phyloP scores from a whole-genome alignment of 2,888 invertebrate species.

The Chironomus tentans region DNA sequence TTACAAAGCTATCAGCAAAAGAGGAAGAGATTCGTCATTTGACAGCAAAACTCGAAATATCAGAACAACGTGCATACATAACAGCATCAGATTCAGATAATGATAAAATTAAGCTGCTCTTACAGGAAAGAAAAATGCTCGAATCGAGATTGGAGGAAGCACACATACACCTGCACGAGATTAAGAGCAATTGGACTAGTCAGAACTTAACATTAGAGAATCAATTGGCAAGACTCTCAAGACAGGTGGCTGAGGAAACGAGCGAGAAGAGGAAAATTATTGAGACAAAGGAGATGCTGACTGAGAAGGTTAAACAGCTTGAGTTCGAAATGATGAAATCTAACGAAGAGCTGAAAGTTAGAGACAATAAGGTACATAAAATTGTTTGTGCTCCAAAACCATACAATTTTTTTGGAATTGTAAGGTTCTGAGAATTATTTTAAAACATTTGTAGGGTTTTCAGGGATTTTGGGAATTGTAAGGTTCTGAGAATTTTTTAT shows the following conservation, averaged over 20 bases:
- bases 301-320: constrained; percentile 49
- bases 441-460: too few species aligned
- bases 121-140: constrained; percentile 56
- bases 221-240: constrained; percentile 75
- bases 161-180: constrained; percentile 76
- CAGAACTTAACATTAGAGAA: constrained; percentile 81
- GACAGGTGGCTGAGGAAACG: constrained; percentile 77
- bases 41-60: constrained; percentile 46
- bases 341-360: constrained; percentile 36
- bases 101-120: constrained; percentile 48
- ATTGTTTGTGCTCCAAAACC: not conserved
- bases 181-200: constrained; percentile 86
- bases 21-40: constrained; percentile 68
- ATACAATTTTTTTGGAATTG: too few species aligned
- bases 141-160: constrained; percentile 75
- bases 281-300: constrained; percentile 55
- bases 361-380: constrained; percentile 38
- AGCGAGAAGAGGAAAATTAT: constrained; percentile 67
- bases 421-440: too few species aligned
- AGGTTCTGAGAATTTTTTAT: too few species aligned
- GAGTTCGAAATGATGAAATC: constrained; percentile 38
- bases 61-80: constrained; percentile 35
- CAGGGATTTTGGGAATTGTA: too few species aligned
- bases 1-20: constrained; percentile 59
- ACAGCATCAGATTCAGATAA: constrained; percentile 33